A percentile compares a stretch with the other conserved stretches of the same genome.
Conservation (phyloP, 2,797 vertebrate genomes). For the Knipowitschia caucasica region DNA sequence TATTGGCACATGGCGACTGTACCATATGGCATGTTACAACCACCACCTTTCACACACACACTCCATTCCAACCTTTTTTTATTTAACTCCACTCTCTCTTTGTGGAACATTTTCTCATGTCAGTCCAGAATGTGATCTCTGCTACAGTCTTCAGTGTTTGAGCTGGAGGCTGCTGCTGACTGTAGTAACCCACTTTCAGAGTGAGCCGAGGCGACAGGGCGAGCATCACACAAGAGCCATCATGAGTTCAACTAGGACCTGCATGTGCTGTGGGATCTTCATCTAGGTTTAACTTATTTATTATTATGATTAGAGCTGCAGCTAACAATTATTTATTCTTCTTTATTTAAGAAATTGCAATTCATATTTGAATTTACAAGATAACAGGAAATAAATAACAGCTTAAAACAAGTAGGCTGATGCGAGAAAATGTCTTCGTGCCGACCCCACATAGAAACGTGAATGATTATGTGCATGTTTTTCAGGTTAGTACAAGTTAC, state of each 20-base stretch:
- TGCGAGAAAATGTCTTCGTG: too few species aligned
- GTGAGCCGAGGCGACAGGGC: neutral
- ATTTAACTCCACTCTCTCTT: neutral
- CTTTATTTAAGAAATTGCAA: too few species aligned
- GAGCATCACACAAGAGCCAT: neutral
- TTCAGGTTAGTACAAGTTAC: too few species aligned
- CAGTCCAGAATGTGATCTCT: neutral
- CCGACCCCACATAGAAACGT: too few species aligned
- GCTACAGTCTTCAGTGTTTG: neutral
- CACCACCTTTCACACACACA: neutral
- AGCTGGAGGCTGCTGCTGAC: conserved; percentile 3
- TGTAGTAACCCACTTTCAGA: conserved; percentile 10
- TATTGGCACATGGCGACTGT: neutral
- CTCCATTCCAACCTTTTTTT: neutral
- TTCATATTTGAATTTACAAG: too few species aligned
- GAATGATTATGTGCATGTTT: too few species aligned
- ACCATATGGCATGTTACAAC: conserved; percentile 5
- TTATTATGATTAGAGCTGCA: too few species aligned
- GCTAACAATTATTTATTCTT: too few species aligned
- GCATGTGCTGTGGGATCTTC: neutral
- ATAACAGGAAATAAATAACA: too few species aligned
- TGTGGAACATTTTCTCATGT: neutral
- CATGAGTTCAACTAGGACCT: neutral
- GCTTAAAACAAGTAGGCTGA: too few species aligned
- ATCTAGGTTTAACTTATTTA: too few species aligned